Evolutionary conservation across 2,113 vertebrate species (phyloP), one percentile per base, ranked within the genome.

Genomic region (Nyctereutes procyonoides): DNA sequence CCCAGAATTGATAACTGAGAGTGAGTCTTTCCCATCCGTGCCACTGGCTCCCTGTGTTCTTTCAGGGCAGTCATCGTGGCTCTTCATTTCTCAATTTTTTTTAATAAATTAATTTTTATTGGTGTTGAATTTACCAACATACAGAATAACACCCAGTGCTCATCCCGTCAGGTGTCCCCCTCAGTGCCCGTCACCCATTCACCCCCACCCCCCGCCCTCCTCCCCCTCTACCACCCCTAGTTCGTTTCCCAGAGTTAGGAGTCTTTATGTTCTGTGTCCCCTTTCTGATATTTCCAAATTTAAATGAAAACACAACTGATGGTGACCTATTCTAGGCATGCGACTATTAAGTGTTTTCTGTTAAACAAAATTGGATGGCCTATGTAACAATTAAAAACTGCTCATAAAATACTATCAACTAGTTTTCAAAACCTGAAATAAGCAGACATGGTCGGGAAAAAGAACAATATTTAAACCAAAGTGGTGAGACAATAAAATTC

Each of bases 361-460:
- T 76, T 58, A n/a, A 86, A 56, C 38, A 20, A 63, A 93, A 79
- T 20, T 43, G 9, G 56, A 5, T 13, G 26, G 3, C 3, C 11
- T 60, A 11, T 69, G 13, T 8, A 65, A 53, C 38, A 51, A 93
- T 17, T 43, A 48, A 85, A 77, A 88, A 88, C 3, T 96, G 22
- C 14, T 69, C 69, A 35, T 12, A 35, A 22, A 94, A 90, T 13
- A 69, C 76, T 30, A 20, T 28, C 55, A 58, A 77, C 11, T 96
- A 82, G 43, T 43, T 30, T 97, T 63, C 85, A n/a, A 95, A 82
- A 35, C 62, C 51, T 43, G 20, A 67, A 63, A 79, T 93, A 85
- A 79, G 38, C 13, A 94, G 30, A 71, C 17, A 58, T 58, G 3
- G 8, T 69, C 20, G 20, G 17, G 2, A n/a, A 87, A 65, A 95